phyloP scores from a whole-genome alignment of 2,797 vertebrate species.

The Pseudomugil tenellus region DNA sequence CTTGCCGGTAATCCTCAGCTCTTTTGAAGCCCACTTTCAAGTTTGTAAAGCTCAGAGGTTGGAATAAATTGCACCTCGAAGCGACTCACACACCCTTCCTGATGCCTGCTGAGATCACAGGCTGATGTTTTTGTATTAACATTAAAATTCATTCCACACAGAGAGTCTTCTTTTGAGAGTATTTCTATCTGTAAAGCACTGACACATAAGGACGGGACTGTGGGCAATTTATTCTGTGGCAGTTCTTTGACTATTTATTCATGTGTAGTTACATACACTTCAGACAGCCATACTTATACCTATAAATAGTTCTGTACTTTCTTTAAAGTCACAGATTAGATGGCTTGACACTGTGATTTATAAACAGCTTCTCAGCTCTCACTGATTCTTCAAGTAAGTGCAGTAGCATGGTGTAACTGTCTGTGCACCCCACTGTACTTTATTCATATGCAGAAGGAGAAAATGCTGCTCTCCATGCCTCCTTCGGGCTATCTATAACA shows the following conservation, averaged over 20 bases:
- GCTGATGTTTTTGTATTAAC: slow-evolving; percentile 80
- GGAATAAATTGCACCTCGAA: slow-evolving; percentile 83
- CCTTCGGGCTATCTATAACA: slow-evolving; percentile 78
- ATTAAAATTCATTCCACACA: slow-evolving; percentile 81
- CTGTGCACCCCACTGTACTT: slow-evolving; percentile 57
- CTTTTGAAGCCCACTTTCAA: slow-evolving; percentile 84
- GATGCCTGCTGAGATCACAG: slow-evolving; percentile 85
- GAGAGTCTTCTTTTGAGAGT: slow-evolving; percentile 71
- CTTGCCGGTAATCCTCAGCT: slow-evolving; percentile 71
- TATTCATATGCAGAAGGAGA: slow-evolving; percentile 69
- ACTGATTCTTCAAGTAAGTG: slow-evolving; percentile 51
- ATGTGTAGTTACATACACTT: slow-evolving; percentile 60
- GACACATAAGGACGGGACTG: slow-evolving; percentile 68
- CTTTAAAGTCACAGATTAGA: slow-evolving; percentile 63
- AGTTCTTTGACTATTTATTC: slow-evolving; percentile 64
- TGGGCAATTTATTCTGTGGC: slow-evolving; percentile 62
- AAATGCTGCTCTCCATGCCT: slow-evolving; percentile 61
- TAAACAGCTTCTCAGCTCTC: slow-evolving; percentile 51
- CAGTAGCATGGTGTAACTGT: slow-evolving; percentile 47
- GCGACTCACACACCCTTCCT: slow-evolving; percentile 65
- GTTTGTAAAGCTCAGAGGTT: slow-evolving; percentile 73
- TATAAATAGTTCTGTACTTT: slow-evolving; percentile 53
- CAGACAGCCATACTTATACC: slow-evolving; percentile 53
- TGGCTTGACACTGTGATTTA: slow-evolving; percentile 63
- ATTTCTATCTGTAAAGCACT: slow-evolving; percentile 73